Conservation (phyloP, 2,888 invertebrate species). For the Cantharis rustica region DNA sequence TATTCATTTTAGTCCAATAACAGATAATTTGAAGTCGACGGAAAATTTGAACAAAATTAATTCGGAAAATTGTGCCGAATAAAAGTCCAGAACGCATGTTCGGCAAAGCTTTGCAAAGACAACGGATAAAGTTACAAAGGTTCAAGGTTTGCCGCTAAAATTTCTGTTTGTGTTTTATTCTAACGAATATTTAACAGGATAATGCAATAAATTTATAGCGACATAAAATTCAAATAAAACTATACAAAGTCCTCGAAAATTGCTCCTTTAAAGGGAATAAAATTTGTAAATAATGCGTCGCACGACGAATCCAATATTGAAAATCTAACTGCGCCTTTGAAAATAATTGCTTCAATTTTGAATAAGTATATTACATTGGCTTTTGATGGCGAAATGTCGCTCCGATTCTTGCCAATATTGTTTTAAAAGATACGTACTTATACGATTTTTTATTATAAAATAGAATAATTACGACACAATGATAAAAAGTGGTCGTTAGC, state of each 20-base stretch:
- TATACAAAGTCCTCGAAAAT: not conserved
- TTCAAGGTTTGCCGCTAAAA: not conserved
- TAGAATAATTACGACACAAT: not conserved
- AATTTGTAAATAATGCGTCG: not conserved
- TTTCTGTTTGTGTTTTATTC: conserved; percentile 2
- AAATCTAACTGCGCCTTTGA: not conserved
- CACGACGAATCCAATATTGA: not conserved
- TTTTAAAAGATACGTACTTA: not conserved
- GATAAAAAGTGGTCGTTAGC: conserved; percentile 20
- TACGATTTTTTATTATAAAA: not conserved
- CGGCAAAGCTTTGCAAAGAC: conserved; percentile 3
- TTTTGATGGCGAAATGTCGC: not conserved
- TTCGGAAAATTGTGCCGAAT: not conserved
- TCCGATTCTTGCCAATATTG: not conserved
- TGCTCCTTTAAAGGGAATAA: not conserved
- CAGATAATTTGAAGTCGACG: conserved; percentile 7
- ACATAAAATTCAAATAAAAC: not conserved
- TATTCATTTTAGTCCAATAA: conserved; percentile 7
- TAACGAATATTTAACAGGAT: conserved; percentile 8
- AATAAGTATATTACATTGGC: not conserved
- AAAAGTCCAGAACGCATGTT: conserved; percentile 1
- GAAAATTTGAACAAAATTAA: conserved; percentile 6
- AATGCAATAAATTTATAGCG: conserved; percentile 1
- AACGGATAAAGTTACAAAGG: conserved; percentile 7
- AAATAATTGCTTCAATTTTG: not conserved